phyloP scores from a whole-genome alignment of 1,140 invertebrate genomes.

The Nephotettix cincticeps region DNA sequence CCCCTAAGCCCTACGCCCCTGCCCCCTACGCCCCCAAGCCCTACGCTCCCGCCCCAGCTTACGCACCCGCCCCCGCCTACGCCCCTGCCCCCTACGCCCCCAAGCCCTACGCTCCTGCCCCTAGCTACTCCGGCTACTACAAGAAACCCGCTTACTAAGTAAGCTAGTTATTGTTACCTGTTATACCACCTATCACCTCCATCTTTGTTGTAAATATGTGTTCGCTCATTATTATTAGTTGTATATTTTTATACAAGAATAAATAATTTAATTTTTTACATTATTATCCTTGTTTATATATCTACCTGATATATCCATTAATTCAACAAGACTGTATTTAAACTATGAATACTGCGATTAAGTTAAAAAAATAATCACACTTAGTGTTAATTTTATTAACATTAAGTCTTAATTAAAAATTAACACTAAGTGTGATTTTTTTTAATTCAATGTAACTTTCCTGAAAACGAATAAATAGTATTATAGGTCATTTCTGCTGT shows the following conservation, averaged over 20 bases:
- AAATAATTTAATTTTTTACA: constrained; percentile 1
- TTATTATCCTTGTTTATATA: too few species aligned
- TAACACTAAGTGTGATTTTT: too few species aligned
- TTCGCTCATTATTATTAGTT: constrained; percentile 12
- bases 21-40: background rate
- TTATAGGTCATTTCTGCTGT: too few species aligned
- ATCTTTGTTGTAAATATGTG: background rate
- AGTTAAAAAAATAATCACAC: too few species aligned
- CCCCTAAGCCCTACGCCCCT: constrained; percentile 37
- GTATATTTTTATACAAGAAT: constrained; percentile 5
- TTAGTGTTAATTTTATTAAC: too few species aligned
- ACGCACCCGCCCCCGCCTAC: constrained; percentile 12
- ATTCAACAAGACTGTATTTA: too few species aligned
- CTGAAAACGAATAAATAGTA: too few species aligned
- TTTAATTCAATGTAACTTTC: too few species aligned
- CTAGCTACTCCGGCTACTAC: constrained; percentile 3
- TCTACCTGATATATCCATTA: too few species aligned
- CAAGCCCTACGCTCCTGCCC: constrained; percentile 36
- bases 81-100: constrained; percentile 44
- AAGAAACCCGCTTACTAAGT: constrained; percentile 17
- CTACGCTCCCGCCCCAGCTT: constrained; percentile 35
- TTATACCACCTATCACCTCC: background rate
- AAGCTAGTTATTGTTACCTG: background rate
- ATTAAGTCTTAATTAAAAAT: too few species aligned
- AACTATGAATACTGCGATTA: too few species aligned